Percentiles rank a stretch among this genome's conserved stretches.
Conservation (phyloP, 2,888 invertebrate species). For the Drosophila colorata region DNA sequence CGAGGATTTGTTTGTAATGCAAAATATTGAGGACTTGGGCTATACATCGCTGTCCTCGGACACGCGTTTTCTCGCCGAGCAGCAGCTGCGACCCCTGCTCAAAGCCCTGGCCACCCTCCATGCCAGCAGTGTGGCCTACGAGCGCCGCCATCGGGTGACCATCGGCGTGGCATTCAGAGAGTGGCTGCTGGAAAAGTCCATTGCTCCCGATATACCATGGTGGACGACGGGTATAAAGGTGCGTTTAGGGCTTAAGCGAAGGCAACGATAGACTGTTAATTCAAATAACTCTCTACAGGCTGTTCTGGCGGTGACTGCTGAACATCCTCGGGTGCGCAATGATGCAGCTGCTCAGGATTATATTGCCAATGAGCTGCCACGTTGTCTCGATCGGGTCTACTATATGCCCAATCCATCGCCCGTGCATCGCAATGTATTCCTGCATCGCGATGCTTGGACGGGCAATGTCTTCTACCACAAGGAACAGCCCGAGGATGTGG, state of each 20-base stretch:
- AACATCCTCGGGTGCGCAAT: constrained; percentile 57
- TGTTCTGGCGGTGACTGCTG: constrained; percentile 62
- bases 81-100: constrained; percentile 80
- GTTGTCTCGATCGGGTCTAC: constrained; percentile 66
- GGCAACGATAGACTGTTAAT: too few relatives aligned
- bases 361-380: constrained; percentile 72
- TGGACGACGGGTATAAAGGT: constrained; percentile 76
- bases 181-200: constrained; percentile 69
- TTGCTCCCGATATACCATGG: constrained; percentile 69
- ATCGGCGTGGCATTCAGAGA: constrained; percentile 69
- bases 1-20: constrained; percentile 83
- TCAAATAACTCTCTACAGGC: constrained; percentile 41
- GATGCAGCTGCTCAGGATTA: constrained; percentile 61
- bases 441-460: constrained; percentile 85
- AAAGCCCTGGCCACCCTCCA: constrained; percentile 84
- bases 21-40: constrained; percentile 82
- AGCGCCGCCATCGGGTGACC: constrained; percentile 66
- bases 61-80: too few relatives aligned
- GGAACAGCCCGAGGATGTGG: constrained; percentile 37
- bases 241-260: background rate
- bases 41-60: constrained; percentile 58
- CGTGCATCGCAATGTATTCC: constrained; percentile 85
- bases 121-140: constrained; percentile 84
- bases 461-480: constrained; percentile 83
- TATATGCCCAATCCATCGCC: constrained; percentile 81